Percentiles rank a stretch among this genome's conserved stretches.
phyloP scores from a whole-genome alignment of 2,888 invertebrate species.

The Teleiodes luculella region DNA sequence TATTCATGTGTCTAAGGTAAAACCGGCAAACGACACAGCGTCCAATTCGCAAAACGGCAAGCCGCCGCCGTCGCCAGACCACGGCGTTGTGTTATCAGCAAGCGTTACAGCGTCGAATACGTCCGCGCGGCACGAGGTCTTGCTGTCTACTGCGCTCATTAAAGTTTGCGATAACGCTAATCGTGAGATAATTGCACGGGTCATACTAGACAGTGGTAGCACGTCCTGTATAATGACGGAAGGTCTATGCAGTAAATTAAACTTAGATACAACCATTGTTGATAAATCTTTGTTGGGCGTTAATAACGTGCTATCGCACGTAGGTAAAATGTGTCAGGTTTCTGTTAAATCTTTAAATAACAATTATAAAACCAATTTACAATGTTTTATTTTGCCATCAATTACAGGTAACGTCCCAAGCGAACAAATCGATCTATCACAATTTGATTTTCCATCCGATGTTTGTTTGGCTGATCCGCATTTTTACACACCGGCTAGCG shows the following conservation, averaged over 20 bases:
- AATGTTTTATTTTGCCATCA: constrained; percentile 26
- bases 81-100: neutral
- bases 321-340: constrained; percentile 20
- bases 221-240: constrained; percentile 21
- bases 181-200: constrained; percentile 10
- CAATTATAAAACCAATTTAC: constrained; percentile 6
- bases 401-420: constrained; percentile 22
- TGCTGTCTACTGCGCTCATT: constrained; percentile 5
- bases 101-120: neutral
- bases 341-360: constrained; percentile 18
- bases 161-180: neutral
- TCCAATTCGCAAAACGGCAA: neutral
- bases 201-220: constrained; percentile 11
- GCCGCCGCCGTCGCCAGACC: neutral
- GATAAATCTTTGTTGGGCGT: constrained; percentile 22
- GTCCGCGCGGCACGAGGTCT: neutral
- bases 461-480: constrained; percentile 26
- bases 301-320: constrained; percentile 19
- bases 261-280: constrained; percentile 7
- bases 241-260: constrained; percentile 14
- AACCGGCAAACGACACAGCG: neutral
- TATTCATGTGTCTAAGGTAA: neutral
- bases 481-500: constrained; percentile 23
- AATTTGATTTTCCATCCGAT: constrained; percentile 23
- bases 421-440: constrained; percentile 14